Percentiles rank a stretch among this genome's conserved stretches.
Conservation (phyloP, 2,797 vertebrate genomes). For the Peromyscus eremicus region DNA sequence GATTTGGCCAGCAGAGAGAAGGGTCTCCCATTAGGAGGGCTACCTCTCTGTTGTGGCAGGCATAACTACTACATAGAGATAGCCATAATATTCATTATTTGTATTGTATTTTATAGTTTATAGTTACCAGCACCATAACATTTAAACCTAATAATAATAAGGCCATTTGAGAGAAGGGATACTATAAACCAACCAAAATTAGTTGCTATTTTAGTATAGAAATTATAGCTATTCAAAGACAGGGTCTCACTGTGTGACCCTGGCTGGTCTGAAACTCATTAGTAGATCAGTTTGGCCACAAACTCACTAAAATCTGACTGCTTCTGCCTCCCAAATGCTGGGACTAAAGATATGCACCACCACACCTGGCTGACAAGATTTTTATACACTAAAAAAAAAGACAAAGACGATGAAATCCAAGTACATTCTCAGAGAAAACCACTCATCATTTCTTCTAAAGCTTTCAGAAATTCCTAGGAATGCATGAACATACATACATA, state of each 20-base stretch:
- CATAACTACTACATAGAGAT: background rate
- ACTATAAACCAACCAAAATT: constrained; percentile 1
- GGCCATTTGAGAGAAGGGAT: background rate
- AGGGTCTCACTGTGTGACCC: background rate
- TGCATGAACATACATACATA: background rate
- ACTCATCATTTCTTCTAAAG: background rate
- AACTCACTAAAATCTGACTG: background rate
- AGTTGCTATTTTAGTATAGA: constrained; percentile 36
- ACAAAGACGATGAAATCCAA: background rate
- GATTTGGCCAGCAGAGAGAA: background rate
- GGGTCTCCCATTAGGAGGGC: background rate
- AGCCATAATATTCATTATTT: background rate
- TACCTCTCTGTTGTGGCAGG: background rate
- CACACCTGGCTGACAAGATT: background rate
- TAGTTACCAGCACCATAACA: background rate
- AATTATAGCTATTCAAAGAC: constrained; percentile 1
- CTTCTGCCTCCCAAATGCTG: background rate
- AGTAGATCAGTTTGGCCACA: background rate
- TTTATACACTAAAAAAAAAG: background rate
- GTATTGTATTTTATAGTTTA: background rate
- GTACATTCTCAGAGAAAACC: background rate
- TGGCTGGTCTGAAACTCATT: background rate
- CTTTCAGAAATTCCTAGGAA: background rate
- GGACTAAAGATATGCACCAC: background rate
- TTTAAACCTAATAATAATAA: background rate